These are phyloP conservation scores for Emydoidea blandingii DNA, from an alignment of 2,797 vertebrate genomes.

Conservation along the genomic window DNA sequence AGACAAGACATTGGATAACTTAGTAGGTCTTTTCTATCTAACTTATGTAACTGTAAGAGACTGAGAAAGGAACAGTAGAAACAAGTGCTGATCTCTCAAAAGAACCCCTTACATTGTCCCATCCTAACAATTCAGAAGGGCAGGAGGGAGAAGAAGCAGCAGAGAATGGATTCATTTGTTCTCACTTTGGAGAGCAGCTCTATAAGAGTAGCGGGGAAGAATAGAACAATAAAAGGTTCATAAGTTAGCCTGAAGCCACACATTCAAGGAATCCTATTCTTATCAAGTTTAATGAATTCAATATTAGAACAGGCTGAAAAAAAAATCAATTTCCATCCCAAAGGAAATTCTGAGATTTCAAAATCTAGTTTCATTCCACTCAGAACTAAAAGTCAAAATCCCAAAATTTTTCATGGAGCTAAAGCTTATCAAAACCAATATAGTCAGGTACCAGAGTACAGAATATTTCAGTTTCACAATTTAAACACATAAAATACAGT, in stretches of 20 bases:
- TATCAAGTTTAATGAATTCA: background rate
- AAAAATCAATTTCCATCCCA: background rate
- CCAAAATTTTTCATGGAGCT: background rate
- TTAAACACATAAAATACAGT: background rate
- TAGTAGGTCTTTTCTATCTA: background rate
- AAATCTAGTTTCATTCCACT: background rate
- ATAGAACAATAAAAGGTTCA: background rate
- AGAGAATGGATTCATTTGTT: background rate
- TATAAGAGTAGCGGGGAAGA: background rate
- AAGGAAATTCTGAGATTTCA: background rate
- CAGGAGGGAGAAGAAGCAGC: background rate
- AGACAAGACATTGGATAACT: background rate
- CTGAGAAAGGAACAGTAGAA: background rate
- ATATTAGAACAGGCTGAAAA: background rate
- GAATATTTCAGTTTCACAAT: background rate
- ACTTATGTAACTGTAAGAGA: background rate
- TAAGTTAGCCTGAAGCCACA: background rate
- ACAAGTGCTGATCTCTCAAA: background rate
- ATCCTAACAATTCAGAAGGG: background rate
- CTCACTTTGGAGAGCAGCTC: background rate
- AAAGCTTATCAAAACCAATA: background rate
- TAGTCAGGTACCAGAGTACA: background rate
- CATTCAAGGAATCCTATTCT: background rate
- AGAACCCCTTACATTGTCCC: background rate
- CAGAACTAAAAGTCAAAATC: background rate